Conservation (phyloP, 2,113 vertebrate species). For the Calidris pugnax region DNA sequence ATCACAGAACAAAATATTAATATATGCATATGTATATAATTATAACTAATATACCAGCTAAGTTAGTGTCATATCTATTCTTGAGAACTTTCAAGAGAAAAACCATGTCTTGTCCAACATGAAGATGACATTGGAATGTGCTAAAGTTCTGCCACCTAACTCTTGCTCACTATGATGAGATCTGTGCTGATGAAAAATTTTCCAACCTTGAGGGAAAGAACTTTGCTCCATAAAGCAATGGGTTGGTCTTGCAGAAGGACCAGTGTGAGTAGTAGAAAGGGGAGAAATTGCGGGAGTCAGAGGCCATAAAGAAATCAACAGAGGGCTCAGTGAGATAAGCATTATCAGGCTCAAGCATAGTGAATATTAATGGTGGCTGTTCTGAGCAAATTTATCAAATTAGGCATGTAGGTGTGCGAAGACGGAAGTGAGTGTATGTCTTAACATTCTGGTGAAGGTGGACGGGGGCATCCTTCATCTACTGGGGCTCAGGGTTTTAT, state of each 20-base stretch:
- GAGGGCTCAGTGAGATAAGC: neutral
- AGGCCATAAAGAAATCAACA: neutral
- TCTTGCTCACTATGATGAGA: neutral
- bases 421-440: fast-evolving
- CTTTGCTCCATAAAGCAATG: neutral
- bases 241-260: neutral
- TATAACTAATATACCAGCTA: neutral
- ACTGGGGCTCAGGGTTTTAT: neutral
- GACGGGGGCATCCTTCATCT: neutral
- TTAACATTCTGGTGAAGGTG: neutral
- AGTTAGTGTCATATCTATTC: neutral
- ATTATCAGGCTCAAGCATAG: neutral
- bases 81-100: neutral
- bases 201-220: neutral
- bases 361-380: neutral
- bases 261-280: neutral
- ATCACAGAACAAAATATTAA: neutral
- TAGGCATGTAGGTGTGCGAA: neutral
- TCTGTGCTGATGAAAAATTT: neutral
- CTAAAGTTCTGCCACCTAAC: neutral
- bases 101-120: neutral
- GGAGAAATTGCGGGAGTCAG: neutral
- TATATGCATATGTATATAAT: neutral
- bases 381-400: neutral
- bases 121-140: neutral